Evolutionary conservation across 2,888 invertebrate species (phyloP), one percentile per base, ranked within the genome.

Genomic region (Microctonus aethiopoides): DNA sequence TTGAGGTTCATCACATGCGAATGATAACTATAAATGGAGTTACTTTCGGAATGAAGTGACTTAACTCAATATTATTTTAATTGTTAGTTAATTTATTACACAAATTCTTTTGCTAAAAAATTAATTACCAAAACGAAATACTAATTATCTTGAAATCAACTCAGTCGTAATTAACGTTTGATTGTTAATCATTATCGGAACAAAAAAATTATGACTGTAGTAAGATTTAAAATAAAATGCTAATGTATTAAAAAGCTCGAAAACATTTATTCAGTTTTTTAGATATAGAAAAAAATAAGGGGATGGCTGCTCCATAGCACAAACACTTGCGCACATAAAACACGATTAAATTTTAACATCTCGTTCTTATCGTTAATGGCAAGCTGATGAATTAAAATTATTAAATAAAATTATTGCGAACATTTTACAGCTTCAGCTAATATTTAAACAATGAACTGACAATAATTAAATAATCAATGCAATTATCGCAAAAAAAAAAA

Each of bases 221-320:
- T n/a, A n/a, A n/a, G n/a, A n/a, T n/a, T n/a, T n/a, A n/a, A n/a
- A n/a, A n/a, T n/a, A n/a, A n/a, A n/a, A n/a, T n/a, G n/a, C n/a
- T n/a, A n/a, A n/a, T n/a, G n/a, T n/a, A 63, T 32, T 5, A 11
- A 52, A 59, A 57, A 20, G 20, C 4, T 5, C 3, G 7, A 29
- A 29, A 29, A 29, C 7, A 29, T 5, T 29, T 39, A 1, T n/a
- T n/a, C 52, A 13, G 20, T 39, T 5, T 20, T 62, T 62, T 9
- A 16, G 29, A 41, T 29, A 24, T 24, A 16, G 3, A 46, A 63
- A 2, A 13, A 9, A 6, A 24, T 51, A 6, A 24, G 51, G 36
- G 59, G 86, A 84, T 83, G 78, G 84, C 85, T 86, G 86, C 86
- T 86, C 85, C 85, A 82, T 78, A 82, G 84, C 83, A 86, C 84